Conservation (phyloP, 2,113 vertebrate genomes). For the Gopherus evgoodei region DNA sequence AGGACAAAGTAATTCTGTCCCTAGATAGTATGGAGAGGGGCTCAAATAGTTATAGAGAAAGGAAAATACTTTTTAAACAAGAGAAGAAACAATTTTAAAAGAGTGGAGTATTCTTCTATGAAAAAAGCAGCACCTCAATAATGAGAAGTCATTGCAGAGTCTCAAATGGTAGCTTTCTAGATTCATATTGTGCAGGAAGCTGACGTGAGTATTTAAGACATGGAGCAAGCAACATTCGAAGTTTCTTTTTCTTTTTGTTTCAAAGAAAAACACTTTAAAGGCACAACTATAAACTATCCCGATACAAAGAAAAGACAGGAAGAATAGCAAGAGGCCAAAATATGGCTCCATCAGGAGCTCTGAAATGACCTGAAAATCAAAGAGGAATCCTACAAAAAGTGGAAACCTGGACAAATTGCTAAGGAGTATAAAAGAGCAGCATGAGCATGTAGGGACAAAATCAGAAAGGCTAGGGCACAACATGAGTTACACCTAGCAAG, state of each 20-base stretch:
- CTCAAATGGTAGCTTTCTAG: background rate
- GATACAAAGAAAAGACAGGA: background rate
- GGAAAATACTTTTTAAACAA: background rate
- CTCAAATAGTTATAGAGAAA: background rate
- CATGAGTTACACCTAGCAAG: background rate
- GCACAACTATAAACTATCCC: background rate
- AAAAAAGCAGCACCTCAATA: background rate
- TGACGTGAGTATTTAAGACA: background rate
- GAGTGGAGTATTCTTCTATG: background rate
- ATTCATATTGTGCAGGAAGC: background rate
- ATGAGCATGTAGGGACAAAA: background rate
- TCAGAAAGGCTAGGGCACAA: background rate
- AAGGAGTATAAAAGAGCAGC: background rate
- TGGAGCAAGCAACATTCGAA: background rate
- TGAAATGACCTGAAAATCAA: background rate
- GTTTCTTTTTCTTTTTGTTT: background rate
- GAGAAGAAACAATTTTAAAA: background rate
- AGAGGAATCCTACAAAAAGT: background rate
- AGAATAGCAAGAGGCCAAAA: background rate
- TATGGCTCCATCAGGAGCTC: background rate
- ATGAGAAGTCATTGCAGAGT: background rate
- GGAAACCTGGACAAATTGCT: background rate
- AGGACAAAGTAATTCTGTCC: slow-evolving; percentile 23
- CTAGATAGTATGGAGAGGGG: background rate
- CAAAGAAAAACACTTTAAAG: background rate